A percentile compares a stretch with the other conserved stretches of the same genome.
phyloP scores from a whole-genome alignment of 2,888 invertebrate genomes.

The Corbicula japonica region DNA sequence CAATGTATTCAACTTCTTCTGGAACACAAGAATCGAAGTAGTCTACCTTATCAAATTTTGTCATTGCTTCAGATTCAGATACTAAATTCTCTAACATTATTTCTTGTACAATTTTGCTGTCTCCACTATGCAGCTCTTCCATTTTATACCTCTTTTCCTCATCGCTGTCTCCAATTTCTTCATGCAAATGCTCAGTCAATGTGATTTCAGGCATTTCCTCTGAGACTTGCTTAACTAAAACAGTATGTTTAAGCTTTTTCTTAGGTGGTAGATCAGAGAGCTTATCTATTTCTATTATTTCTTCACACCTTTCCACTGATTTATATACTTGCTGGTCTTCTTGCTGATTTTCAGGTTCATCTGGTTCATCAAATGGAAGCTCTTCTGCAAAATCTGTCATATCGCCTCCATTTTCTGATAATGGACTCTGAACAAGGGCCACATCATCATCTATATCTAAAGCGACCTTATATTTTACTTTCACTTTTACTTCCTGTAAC shows the following conservation, averaged over 20 bases:
- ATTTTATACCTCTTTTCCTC: slow-evolving; percentile 56
- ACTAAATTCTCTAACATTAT: neutral
- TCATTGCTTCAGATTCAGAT: slow-evolving; percentile 10
- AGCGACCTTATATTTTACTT: slow-evolving; percentile 69
- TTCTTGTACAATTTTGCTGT: slow-evolving; percentile 20
- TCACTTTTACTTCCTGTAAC: slow-evolving; percentile 80
- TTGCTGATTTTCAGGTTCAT: slow-evolving; percentile 26
- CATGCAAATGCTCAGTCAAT: slow-evolving; percentile 89
- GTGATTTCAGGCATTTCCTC: slow-evolving; percentile 89
- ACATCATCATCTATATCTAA: slow-evolving; percentile 65
- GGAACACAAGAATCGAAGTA: slow-evolving; percentile 59
- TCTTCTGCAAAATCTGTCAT: slow-evolving; percentile 63
- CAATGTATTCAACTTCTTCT: slow-evolving; percentile 67
- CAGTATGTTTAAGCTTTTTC: slow-evolving; percentile 35
- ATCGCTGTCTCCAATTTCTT: slow-evolving; percentile 73
- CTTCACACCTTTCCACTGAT: slow-evolving; percentile 41
- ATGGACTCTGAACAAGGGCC: slow-evolving; percentile 61
- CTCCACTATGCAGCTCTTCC: no score
- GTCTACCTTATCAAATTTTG: slow-evolving; percentile 48
- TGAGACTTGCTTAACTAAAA: slow-evolving; percentile 75
- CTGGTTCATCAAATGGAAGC: slow-evolving; percentile 56
- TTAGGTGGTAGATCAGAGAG: slow-evolving; percentile 6
- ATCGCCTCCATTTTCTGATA: slow-evolving; percentile 66
- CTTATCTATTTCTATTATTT: slow-evolving; percentile 18
- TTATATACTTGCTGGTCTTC: neutral